Evolutionary conservation across 2,888 invertebrate species (phyloP), one percentile per base, ranked within the genome.

Genomic region (Perdita meconis): DNA sequence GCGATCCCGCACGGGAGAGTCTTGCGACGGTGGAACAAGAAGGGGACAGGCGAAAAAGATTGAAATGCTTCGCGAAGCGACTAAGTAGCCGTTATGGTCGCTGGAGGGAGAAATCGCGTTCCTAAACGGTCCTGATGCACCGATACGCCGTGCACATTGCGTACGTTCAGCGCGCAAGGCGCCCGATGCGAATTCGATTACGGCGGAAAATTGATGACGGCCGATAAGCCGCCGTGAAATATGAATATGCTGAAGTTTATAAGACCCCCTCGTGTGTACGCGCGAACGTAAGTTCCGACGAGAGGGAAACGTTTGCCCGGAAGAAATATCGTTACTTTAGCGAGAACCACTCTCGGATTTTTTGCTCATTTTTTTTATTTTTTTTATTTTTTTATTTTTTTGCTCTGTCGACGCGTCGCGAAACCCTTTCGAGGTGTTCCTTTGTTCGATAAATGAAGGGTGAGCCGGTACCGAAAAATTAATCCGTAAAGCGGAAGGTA

Each of bases 141-240:
- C 22, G 50, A 42, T 38, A 63, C 30, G 50, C 16, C 59, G 8
- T 16, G 47, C 36, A 61, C 50, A 36, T 36, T 50, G 61, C 50
- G 34, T 50, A 36, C 61, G 47, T 13, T 50, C 61, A 16, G 10
- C 57, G 24, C 24, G 42, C 40, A 13, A n/a, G 34, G 22, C 44
- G 36, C 50, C 19, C 40, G 70, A 73, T 51, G 73, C 40, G 71
- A 71, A 57, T 74, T 74, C 42, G 71, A 74, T 74, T 74, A 51
- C 36, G 19, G 12, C 26, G 40, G 57, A 42, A 60, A 63, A 71
- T 71, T 63, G 73, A 63, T 63, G 61, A 51, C 8, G 56, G 40
- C 50, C 63, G 73, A 74, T 74, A 63, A 71, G 36, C 34, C 30
- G n/a, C 34, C n/a, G 56, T 57, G 61, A 73, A 70, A 63, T 73